Evolutionary conservation across 2,888 invertebrate species (phyloP), one percentile per base, ranked within the genome.

Genomic region (Drosophila greeni): DNA sequence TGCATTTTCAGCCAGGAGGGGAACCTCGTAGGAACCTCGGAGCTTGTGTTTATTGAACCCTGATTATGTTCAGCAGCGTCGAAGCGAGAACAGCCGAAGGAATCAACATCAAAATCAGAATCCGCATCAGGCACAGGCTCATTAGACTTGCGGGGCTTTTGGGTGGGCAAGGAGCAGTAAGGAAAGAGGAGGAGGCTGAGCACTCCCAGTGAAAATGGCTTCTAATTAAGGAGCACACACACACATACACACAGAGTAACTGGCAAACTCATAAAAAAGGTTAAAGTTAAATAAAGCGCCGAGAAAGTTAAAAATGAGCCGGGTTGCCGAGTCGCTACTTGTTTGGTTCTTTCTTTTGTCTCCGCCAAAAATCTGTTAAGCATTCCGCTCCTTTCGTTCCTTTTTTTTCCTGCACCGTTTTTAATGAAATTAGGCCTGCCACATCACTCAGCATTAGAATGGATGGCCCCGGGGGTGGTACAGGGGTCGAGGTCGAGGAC

Each of bases 351-450:
- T 66, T 71, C 59, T 59, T 66, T 68, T 81, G 64, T 70, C 37
- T 72, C 59, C 56, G 42, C 42, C 51, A 33, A 58, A 69, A 84
- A 79, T 82, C 84, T 79, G 76, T 70, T 70, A 82, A 81, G 62
- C 66, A 79, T 67, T 67, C 59, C 39, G 58, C 29, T 47, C 18
- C 47, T 24, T 39, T 51, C 37, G 26, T 26, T 20, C 37, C 43
- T 55, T 45, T 39, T 49, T 48, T 34, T 42, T 33, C 24, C 42
- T 60, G 48, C 43, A 49, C 26, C 53, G 29, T 66, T 68, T 72
- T 80, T 82, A 79, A 84, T 76, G 68, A 84, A 79, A 80, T 79
- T 80, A 84, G 72, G 69, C 69, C 69, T 68, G 81, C 69, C 78
- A 77, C 76, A 84, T 75, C 85, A 73, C 58, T 76, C 85, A 80